A percentile compares a stretch with the other conserved stretches of the same genome.
These are phyloP conservation scores for Corynorhinus townsendii DNA, from an alignment of 2,113 vertebrate genomes.

Conservation along the genomic window DNA sequence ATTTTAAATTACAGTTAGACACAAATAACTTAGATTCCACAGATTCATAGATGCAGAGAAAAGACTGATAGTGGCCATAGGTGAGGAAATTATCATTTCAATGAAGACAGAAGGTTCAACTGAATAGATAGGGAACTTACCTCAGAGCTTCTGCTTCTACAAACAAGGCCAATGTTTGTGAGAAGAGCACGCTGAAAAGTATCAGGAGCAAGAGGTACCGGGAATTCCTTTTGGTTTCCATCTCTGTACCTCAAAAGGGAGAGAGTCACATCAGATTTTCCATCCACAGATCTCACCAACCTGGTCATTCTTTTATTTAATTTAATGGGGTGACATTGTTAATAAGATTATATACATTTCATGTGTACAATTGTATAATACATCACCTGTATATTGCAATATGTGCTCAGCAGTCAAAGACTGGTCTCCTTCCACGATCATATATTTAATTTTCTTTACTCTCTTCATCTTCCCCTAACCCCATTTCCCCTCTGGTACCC, in stretches of 20 bases:
- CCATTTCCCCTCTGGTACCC: not conserved
- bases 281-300: not conserved
- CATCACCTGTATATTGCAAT: not conserved
- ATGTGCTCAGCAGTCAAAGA: not conserved
- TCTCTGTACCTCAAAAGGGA: constrained; percentile 76
- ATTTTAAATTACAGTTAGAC: not conserved
- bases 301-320: too few species aligned
- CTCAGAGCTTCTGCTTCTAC: constrained; percentile 80
- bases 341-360: too few species aligned
- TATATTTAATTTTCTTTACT: not conserved
- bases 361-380: too few species aligned
- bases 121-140: constrained; percentile 76
- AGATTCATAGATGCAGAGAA: not conserved
- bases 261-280: not conserved
- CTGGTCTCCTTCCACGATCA: not conserved
- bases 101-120: too few species aligned
- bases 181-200: constrained; percentile 86
- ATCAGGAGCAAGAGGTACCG: constrained; percentile 87
- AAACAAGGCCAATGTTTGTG: constrained; percentile 85
- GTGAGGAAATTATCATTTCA: too few species aligned
- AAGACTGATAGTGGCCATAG: not conserved
- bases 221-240: constrained; percentile 88
- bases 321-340: too few species aligned
- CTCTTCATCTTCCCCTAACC: not conserved
- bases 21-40: not conserved